These are phyloP conservation scores for Drosophila ercepeae DNA, from an alignment of 1,140 invertebrate genomes.

Conservation along the genomic window DNA sequence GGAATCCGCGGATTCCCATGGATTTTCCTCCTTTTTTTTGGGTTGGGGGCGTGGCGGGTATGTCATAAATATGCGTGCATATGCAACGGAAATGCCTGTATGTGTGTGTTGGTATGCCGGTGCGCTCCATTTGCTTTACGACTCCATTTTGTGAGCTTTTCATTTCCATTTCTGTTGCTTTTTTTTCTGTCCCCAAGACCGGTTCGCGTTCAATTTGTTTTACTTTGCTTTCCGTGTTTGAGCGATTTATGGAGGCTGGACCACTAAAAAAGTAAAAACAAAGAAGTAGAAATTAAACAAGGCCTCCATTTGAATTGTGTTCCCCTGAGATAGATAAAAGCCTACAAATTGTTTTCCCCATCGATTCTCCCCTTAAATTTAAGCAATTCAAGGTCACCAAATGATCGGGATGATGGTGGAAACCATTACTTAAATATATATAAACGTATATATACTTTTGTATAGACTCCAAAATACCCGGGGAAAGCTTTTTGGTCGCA, in stretches of 20 bases:
- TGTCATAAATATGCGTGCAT: conserved; percentile 73
- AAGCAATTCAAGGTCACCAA: conserved; percentile 29
- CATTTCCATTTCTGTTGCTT: conserved; percentile 55
- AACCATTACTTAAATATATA: no score
- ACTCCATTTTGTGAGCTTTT: conserved; percentile 73
- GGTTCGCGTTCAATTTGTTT: conserved; percentile 66
- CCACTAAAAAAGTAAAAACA: conserved; percentile 34
- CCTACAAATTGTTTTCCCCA: conserved; percentile 59
- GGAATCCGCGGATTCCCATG: conserved; percentile 10
- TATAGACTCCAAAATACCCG: background rate
- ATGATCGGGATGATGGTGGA: background rate
- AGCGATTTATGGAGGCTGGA: conserved; percentile 71
- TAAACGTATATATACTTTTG: background rate
- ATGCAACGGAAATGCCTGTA: conserved; percentile 22
- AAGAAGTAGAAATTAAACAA: conserved; percentile 11
- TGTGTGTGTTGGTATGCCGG: conserved; percentile 3
- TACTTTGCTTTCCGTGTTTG: conserved; percentile 74
- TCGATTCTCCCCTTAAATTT: conserved; percentile 31
- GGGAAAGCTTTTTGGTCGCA: conserved; percentile 10
- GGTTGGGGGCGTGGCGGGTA: conserved; percentile 24
- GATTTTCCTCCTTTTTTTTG: background rate
- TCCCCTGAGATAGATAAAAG: conserved; percentile 58
- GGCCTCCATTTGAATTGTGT: conserved; percentile 23
- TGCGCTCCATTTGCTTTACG: conserved; percentile 72
- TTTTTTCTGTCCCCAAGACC: conserved; percentile 8